Conservation (phyloP, 2,113 vertebrate genomes). For the Calyptommatus sinebrachiatus region DNA sequence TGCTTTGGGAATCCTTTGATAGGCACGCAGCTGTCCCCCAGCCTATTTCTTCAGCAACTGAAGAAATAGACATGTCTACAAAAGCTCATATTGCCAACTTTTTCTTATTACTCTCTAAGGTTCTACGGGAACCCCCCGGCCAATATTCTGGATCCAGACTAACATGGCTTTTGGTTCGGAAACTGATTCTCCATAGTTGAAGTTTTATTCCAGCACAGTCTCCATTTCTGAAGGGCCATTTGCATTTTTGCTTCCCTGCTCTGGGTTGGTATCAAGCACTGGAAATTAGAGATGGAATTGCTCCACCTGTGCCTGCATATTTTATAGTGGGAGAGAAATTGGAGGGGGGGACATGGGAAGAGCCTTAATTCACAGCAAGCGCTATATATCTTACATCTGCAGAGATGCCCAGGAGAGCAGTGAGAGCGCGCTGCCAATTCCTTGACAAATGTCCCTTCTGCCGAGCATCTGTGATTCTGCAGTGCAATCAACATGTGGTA, state of each 20-base stretch:
- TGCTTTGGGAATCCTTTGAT: too few species aligned
- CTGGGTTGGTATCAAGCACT: background rate
- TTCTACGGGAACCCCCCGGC: too few species aligned
- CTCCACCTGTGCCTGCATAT: background rate
- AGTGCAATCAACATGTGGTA: background rate
- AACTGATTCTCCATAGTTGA: background rate
- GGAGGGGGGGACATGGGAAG: background rate
- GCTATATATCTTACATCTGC: background rate
- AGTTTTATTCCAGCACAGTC: background rate
- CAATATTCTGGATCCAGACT: too few species aligned
- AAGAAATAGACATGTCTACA: too few species aligned
- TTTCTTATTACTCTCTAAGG: too few species aligned
- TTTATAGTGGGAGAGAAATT: background rate
- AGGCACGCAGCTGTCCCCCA: too few species aligned
- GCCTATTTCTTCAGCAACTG: too few species aligned
- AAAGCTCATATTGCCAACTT: too few species aligned
- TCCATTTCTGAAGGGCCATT: background rate
- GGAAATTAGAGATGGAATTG: background rate
- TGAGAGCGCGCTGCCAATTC: background rate
- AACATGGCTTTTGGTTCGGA: background rate
- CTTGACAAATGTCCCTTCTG: conserved; percentile 1
- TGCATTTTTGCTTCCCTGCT: background rate
- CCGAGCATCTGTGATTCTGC: background rate
- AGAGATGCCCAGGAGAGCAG: background rate
- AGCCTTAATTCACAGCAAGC: background rate